These are phyloP conservation scores for Cephalopterus ornatus DNA, from an alignment of 2,113 vertebrate genomes.

Conservation along the genomic window DNA sequence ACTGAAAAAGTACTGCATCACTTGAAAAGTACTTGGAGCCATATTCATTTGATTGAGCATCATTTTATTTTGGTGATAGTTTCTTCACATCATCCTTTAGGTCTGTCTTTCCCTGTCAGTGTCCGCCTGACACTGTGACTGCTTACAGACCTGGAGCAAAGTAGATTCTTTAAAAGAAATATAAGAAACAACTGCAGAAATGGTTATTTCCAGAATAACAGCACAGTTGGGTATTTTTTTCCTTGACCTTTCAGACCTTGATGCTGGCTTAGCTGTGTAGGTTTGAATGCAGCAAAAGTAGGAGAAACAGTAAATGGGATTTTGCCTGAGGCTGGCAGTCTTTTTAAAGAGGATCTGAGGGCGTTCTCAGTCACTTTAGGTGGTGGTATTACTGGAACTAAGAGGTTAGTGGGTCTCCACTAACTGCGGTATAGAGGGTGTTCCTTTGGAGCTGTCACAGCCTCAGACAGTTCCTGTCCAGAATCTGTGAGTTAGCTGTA, in stretches of 20 bases:
- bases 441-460: neutral
- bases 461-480: neutral
- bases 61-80: neutral
- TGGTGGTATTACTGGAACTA: neutral
- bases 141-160: neutral
- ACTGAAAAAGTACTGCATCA: neutral
- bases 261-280: neutral
- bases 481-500: neutral
- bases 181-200: neutral
- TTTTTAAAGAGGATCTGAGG: neutral
- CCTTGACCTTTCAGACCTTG: neutral
- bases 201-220: neutral
- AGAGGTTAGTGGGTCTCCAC: neutral
- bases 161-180: neutral
- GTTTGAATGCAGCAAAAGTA: neutral
- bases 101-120: neutral
- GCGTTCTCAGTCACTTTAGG: neutral
- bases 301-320: neutral
- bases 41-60: neutral
- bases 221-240: neutral
- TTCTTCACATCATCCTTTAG: neutral
- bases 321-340: neutral
- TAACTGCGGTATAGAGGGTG: neutral
- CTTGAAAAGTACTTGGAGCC: neutral
- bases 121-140: neutral